Conservation (phyloP, 2,113 vertebrate species). For the Petaurus breviceps region DNA sequence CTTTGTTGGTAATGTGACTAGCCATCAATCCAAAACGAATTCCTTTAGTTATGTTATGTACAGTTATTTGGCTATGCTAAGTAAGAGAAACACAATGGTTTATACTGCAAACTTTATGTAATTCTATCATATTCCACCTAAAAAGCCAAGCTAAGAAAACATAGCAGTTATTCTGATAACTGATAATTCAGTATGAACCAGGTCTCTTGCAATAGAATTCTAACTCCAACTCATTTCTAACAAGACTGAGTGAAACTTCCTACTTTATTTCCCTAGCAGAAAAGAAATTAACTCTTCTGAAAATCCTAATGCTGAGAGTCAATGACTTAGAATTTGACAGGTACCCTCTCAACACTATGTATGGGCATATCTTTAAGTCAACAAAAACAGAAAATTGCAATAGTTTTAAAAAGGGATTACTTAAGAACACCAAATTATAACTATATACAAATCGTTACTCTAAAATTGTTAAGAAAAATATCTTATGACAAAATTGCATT, state of each 20-base stretch:
- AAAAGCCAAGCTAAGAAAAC: conserved; percentile 27
- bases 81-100: neutral
- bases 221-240: conserved; percentile 20
- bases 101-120: neutral
- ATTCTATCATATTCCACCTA: neutral
- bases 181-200: conserved; percentile 5
- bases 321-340: conserved; percentile 11
- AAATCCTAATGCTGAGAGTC: conserved; percentile 24
- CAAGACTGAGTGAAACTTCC: conserved; percentile 18
- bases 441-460: neutral
- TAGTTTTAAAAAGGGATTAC: conserved; percentile 1
- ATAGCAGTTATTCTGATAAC: neutral
- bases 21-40: neutral
- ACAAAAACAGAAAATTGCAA: conserved; percentile 1
- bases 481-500: neutral
- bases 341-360: neutral
- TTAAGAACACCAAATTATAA: conserved; percentile 4
- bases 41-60: neutral
- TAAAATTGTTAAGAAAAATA: conserved; percentile 9
- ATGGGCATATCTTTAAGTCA: neutral
- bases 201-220: conserved; percentile 25
- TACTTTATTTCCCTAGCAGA: conserved; percentile 47
- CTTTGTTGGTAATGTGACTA: neutral
- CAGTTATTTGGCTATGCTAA: neutral
- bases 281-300: conserved; percentile 22